phyloP scores from a whole-genome alignment of 2,888 invertebrate genomes.

The Villa cingulata region DNA sequence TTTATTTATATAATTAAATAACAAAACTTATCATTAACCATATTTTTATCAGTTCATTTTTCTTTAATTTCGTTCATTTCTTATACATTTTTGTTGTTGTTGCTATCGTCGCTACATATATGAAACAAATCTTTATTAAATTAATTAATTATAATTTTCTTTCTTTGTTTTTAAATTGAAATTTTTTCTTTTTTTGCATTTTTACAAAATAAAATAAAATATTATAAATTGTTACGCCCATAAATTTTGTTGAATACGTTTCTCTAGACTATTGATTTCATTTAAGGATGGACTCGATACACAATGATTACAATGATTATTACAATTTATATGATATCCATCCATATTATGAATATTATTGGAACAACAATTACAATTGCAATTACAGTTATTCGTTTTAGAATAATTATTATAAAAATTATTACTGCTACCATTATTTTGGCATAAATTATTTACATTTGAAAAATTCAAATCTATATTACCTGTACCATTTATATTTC shows the following conservation, averaged over 20 bases:
- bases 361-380: background rate
- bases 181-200: background rate
- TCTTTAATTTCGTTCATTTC: no score
- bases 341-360: background rate
- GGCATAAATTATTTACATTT: background rate
- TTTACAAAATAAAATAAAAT: background rate
- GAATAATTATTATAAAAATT: background rate
- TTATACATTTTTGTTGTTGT: no score
- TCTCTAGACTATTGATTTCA: conserved; percentile 9
- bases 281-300: conserved; percentile 10
- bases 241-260: conserved; percentile 6
- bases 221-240: conserved; percentile 15
- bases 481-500: no score
- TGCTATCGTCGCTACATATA: no score
- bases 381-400: background rate
- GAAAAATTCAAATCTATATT: conserved; percentile 2
- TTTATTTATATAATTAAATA: no score
- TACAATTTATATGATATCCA: conserved; percentile 5
- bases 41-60: no score
- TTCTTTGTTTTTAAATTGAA: background rate
- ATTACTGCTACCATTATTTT: background rate
- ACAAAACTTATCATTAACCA: no score
- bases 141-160: no score
- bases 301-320: conserved; percentile 7
- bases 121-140: no score